Evolutionary conservation across 2,113 vertebrate species (phyloP).

Genomic region (Rattus rattus): DNA sequence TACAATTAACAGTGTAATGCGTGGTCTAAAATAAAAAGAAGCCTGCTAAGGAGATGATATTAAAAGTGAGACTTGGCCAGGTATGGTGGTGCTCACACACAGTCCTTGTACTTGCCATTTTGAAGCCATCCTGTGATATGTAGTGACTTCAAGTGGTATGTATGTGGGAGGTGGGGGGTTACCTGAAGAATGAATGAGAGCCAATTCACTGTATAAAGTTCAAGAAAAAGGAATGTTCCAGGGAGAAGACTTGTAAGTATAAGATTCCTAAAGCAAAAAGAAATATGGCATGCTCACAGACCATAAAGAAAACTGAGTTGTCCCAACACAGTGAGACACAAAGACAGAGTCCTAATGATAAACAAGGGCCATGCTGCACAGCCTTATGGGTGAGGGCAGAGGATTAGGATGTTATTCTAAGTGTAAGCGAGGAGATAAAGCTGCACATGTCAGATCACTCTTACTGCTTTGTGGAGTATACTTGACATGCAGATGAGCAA

Average conservation of each 20-base stretch:
- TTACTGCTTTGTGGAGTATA: neutral
- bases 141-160: neutral
- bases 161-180: no score
- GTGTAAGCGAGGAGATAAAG: neutral
- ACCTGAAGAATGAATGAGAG: neutral
- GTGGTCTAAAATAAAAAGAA: constrained; percentile 39
- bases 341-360: neutral
- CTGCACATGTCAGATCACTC: neutral
- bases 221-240: neutral
- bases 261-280: neutral
- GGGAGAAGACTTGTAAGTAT: neutral
- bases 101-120: neutral
- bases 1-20: neutral
- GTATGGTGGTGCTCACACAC: neutral
- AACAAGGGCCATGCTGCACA: neutral
- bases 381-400: neutral
- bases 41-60: neutral
- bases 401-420: neutral
- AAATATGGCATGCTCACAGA: neutral
- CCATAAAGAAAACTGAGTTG: neutral
- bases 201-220: neutral
- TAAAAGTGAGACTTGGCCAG: neutral
- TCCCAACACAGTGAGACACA: neutral
- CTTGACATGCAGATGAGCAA: neutral
- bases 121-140: neutral